These are phyloP conservation scores for Atlantisia rogersi DNA, from an alignment of 2,113 vertebrate species.

Conservation along the genomic window DNA sequence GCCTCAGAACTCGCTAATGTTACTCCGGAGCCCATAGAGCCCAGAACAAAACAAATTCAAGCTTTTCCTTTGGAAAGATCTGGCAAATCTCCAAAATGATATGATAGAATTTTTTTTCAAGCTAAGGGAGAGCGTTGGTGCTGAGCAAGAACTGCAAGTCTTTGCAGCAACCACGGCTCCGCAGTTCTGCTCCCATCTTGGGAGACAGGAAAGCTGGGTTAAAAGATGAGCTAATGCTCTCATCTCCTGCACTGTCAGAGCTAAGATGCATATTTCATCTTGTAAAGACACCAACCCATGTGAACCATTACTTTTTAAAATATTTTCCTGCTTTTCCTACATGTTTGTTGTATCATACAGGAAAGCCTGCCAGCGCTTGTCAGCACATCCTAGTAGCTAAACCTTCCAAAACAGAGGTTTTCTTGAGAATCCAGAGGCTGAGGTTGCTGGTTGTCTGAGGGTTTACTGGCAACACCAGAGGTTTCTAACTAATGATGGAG, in stretches of 20 bases:
- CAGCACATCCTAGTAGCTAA: background rate
- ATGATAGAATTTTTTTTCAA: background rate
- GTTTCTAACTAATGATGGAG: background rate
- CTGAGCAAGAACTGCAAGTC: background rate
- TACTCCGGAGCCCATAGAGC: background rate
- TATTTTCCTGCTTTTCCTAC: background rate
- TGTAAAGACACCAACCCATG: background rate
- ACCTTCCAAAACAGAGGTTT: background rate
- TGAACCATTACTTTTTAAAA: background rate
- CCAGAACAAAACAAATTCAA: background rate
- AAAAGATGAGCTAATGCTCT: background rate
- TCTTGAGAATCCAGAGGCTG: background rate
- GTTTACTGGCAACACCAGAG: background rate
- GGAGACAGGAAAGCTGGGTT: background rate
- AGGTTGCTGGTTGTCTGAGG: background rate
- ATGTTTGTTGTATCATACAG: background rate
- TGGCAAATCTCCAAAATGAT: background rate
- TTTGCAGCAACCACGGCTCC: rapidly evolving
- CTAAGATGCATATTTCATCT: background rate
- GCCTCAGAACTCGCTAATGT: background rate
- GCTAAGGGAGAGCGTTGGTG: background rate
- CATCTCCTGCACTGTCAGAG: background rate
- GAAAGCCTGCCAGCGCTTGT: background rate
- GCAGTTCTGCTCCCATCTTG: background rate
- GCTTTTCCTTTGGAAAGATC: background rate